phyloP scores from a whole-genome alignment of 2,797 vertebrate genomes.

The Nothura maculosa region DNA sequence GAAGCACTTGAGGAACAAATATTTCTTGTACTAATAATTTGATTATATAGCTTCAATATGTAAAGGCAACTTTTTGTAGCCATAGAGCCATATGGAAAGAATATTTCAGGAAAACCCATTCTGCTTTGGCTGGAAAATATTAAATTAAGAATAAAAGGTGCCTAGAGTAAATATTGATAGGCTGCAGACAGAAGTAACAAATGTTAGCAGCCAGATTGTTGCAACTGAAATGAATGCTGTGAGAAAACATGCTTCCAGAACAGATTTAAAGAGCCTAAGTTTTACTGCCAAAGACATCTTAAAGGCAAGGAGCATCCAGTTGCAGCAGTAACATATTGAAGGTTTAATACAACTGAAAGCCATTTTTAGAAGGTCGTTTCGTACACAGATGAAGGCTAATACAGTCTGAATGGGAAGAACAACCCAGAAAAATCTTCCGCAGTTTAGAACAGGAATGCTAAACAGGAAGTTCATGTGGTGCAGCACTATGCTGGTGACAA shows the following conservation, averaged over 20 bases:
- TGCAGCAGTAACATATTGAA: not conserved
- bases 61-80: slow-evolving; percentile 5
- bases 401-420: not conserved
- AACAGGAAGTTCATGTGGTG: not conserved
- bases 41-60: not conserved
- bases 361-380: not conserved
- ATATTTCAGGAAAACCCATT: slow-evolving; percentile 15
- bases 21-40: slow-evolving; percentile 1
- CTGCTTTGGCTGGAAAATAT: not conserved
- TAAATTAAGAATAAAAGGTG: not conserved
- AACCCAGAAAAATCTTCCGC: not conserved
- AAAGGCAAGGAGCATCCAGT: not conserved
- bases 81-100: not conserved
- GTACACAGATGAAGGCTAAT: not conserved
- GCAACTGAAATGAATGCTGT: not conserved
- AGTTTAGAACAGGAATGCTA: not conserved
- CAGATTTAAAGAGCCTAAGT: not conserved
- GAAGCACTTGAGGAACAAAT: not conserved
- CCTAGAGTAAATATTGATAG: slow-evolving; percentile 14
- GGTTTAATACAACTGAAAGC: not conserved
- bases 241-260: not conserved
- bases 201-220: slow-evolving; percentile 24
- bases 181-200: slow-evolving; percentile 1
- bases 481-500: not conserved
- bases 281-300: not conserved